These are phyloP conservation scores for Gibbula magus DNA, from an alignment of 2,888 invertebrate species.

Conservation along the genomic window DNA sequence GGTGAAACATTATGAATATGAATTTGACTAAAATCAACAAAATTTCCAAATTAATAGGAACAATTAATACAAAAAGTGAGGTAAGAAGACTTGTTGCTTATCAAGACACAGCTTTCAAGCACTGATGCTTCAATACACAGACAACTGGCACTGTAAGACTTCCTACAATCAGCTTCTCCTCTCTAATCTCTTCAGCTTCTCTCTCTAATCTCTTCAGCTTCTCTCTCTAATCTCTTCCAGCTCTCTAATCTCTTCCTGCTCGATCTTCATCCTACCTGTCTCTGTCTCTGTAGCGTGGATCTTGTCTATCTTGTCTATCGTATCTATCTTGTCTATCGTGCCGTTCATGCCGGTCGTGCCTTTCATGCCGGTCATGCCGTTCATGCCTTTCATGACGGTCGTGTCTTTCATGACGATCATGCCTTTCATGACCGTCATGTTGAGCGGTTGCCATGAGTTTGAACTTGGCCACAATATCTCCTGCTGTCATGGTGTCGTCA, in stretches of 20 bases:
- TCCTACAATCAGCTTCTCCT: too few relatives aligned
- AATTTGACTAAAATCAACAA: not conserved
- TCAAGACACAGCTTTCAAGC: too few relatives aligned
- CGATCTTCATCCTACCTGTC: not conserved
- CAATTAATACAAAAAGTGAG: too few relatives aligned
- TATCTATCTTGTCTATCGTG: not conserved
- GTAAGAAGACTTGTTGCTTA: too few relatives aligned
- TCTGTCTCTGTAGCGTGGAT: not conserved
- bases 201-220: too few relatives aligned
- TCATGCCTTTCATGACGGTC: not conserved
- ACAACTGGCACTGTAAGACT: too few relatives aligned
- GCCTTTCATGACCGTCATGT: slow-evolving; percentile 14
- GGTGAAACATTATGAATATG: not conserved
- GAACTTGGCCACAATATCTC: slow-evolving; percentile 77
- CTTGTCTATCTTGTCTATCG: not conserved
- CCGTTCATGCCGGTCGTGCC: not conserved
- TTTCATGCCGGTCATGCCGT: not conserved
- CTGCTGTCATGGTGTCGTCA: slow-evolving; percentile 75
- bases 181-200: too few relatives aligned
- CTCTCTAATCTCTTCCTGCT: not conserved
- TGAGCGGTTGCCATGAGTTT: slow-evolving; percentile 35
- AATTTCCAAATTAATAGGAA: not conserved
- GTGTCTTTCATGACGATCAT: not conserved
- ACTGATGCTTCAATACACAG: too few relatives aligned
- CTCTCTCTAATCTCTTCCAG: too few relatives aligned